These are phyloP conservation scores for Pangasius macronema DNA, from an alignment of 2,797 vertebrate genomes.

Conservation along the genomic window DNA sequence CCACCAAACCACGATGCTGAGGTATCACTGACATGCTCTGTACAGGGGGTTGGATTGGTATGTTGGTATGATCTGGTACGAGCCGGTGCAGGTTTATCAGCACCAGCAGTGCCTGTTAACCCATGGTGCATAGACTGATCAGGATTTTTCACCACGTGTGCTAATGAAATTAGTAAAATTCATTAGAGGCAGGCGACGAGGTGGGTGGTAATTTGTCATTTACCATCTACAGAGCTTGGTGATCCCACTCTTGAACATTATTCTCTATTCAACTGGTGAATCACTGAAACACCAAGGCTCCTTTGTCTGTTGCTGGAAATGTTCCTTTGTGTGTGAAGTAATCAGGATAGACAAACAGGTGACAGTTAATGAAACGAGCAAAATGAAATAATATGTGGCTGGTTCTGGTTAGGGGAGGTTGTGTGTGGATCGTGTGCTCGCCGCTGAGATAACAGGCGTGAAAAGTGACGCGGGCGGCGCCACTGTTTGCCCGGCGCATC, in stretches of 20 bases:
- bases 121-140: neutral
- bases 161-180: conserved; percentile 6
- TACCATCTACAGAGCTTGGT: neutral
- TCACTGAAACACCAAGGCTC: neutral
- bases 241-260: neutral
- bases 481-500: conserved; percentile 57
- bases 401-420: conserved; percentile 24
- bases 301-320: neutral
- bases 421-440: conserved; percentile 19
- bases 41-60: neutral
- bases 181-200: neutral
- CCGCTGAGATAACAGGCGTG: conserved; percentile 57
- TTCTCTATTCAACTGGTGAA: neutral
- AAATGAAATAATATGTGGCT: conserved; percentile 37
- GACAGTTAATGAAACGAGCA: conserved; percentile 51
- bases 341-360: conserved; percentile 27
- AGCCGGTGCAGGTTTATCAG: neutral
- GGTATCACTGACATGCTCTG: conserved; percentile 23
- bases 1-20: neutral
- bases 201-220: conserved; percentile 3
- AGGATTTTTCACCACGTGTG: neutral
- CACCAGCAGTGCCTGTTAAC: conserved; percentile 1
- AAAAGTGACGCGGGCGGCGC: conserved; percentile 51
- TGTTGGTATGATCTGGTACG: neutral
- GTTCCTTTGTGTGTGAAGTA: conserved; percentile 1